Evolutionary conservation across 2,888 invertebrate species (phyloP), one percentile per base, ranked within the genome.

Genomic region (Eucera pruinosa): DNA sequence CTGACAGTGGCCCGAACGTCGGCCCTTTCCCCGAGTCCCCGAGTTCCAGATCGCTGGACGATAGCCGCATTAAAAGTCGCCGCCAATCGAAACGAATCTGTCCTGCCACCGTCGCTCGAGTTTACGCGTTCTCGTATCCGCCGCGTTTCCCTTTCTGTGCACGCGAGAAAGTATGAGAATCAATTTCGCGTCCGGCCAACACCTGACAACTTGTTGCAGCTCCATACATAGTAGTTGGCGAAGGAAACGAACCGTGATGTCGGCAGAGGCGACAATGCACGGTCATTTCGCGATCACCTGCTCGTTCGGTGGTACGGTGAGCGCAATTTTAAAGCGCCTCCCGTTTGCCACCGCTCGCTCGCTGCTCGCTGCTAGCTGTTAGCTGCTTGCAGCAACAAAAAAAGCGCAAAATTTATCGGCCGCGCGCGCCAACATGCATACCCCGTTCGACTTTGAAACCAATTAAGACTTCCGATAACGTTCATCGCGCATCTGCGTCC

Each of bases 1-100:
- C 89, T 90, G 90, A 90, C 88, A 36, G 25, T 6, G 84, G 36
- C 7, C 33, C 4, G 57, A 67, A 57, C 67, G 71, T 54, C 82
- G 83, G 86, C 85, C 86, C 81, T n/a, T 69, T 81, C 83, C 52
- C 68, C 54, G 77, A 79, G 0, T 5, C 9, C 2, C n/a, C 55
- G 39, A 13, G 13, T 23, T n/a, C 27, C 55, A 85, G 87, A 89
- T 89, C 79, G 54, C 0, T 23, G 33, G 27, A 27, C 62, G 90
- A 36, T 15, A 15, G 7, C n/a, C 1, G 27, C 9, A 9, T n/a
- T 1, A 13, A 54, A 6, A 33, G 4, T 1, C 13, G 18, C 2
- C 13, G 54, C 23, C 11, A 36, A 55, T 55, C 36, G 36, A 55
- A 52, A n/a, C 23, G 27, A 18, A 27, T 6, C 11, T n/a, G n/a